Evolutionary conservation across 2,797 vertebrate species (phyloP).

Genomic region (Todus mexicanus): DNA sequence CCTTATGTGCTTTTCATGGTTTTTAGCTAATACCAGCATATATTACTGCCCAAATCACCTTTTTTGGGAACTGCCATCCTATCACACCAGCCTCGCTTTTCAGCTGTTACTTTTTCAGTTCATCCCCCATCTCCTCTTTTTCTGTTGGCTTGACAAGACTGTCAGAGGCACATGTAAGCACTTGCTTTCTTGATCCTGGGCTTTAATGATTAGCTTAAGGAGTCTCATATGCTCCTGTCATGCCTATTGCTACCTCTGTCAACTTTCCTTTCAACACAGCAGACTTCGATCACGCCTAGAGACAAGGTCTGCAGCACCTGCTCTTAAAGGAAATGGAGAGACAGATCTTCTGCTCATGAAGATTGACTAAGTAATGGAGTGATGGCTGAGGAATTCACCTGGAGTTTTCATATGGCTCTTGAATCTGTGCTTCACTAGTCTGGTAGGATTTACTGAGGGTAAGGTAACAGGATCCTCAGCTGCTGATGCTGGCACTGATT

Average conservation of each 20-base stretch:
- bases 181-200: conserved; percentile 41
- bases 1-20: neutral
- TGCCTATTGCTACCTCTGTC: conserved; percentile 48
- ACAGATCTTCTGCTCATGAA: neutral
- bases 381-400: neutral
- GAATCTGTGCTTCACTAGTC: neutral
- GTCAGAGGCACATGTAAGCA: conserved; percentile 27
- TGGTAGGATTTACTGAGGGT: neutral
- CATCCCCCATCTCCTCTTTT: neutral
- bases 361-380: neutral
- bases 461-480: neutral
- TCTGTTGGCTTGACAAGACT: conserved; percentile 29
- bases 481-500: neutral
- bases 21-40: neutral
- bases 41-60: neutral
- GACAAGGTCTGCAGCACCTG: conserved; percentile 29
- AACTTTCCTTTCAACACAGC: conserved; percentile 34
- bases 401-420: neutral
- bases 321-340: neutral
- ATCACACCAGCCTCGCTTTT: conserved; percentile 29
- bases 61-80: neutral
- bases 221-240: conserved; percentile 55
- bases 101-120: conserved; percentile 50
- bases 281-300: neutral
- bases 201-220: conserved; percentile 54